These are phyloP conservation scores for Caenorhabditis brenneri DNA, from an alignment of 1,140 invertebrate genomes.

Conservation along the genomic window DNA sequence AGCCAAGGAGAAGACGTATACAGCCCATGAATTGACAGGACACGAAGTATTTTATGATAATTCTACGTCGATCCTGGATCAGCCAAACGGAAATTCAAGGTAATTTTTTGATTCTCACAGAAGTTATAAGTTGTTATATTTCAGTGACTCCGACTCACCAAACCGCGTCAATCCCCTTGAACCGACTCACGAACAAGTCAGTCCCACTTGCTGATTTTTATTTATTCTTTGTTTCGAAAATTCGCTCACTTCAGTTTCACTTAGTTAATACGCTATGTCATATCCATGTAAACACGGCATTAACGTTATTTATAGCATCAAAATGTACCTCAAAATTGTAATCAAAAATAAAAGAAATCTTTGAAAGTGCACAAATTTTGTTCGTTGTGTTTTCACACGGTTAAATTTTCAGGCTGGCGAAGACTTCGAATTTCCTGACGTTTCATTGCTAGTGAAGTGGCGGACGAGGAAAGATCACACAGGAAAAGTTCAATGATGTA, in stretches of 20 bases:
- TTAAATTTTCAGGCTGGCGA: slow-evolving; percentile 35
- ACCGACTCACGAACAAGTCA: slow-evolving; percentile 31
- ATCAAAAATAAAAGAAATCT: background rate
- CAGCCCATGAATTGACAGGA: background rate
- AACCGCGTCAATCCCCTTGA: background rate
- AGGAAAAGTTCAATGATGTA: background rate
- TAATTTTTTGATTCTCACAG: background rate
- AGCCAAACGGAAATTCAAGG: slow-evolving; percentile 7
- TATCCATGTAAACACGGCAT: background rate
- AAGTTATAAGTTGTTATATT: background rate
- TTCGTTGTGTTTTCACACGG: too few relatives aligned
- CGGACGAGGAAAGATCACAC: background rate
- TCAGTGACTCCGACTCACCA: background rate
- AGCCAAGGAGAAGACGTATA: slow-evolving; percentile 26
- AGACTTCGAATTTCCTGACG: slow-evolving; percentile 44
- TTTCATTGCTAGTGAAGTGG: slow-evolving; percentile 1
- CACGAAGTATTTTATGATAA: slow-evolving; percentile 30
- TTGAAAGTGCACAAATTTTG: too few relatives aligned
- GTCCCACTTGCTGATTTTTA: background rate
- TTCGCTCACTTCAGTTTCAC: slow-evolving; percentile 3
- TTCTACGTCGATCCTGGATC: background rate
- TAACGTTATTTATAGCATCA: background rate
- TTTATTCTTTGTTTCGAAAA: background rate
- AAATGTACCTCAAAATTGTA: background rate
- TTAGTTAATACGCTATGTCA: background rate